Percentiles rank a stretch among this genome's conserved stretches.
Evolutionary conservation across 2,797 vertebrate species (phyloP).

Genomic region (Gymnothorax reevesii): DNA sequence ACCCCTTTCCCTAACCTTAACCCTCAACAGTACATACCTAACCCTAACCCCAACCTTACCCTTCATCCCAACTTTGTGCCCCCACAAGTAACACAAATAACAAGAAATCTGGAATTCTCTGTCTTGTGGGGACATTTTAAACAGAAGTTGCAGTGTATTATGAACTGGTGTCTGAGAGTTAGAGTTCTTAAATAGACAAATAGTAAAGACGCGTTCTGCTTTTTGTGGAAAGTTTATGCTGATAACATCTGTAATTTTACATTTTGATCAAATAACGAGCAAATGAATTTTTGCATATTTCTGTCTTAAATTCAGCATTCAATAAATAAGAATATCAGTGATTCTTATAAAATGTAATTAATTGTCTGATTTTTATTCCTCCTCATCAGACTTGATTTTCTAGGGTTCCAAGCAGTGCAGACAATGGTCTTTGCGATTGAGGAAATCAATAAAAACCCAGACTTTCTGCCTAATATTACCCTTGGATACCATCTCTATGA

Average conservation of each 20-base stretch:
- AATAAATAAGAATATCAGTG: not conserved
- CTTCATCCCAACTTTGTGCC: too few species aligned
- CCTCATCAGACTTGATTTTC: slow-evolving; percentile 56
- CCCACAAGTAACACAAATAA: too few species aligned
- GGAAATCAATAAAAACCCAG: slow-evolving; percentile 66
- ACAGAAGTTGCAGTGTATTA: not conserved
- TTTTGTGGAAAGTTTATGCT: not conserved
- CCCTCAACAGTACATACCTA: too few species aligned
- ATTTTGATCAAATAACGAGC: not conserved
- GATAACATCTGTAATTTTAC: not conserved
- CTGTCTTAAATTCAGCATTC: not conserved
- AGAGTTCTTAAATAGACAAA: not conserved
- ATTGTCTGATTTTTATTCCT: not conserved
- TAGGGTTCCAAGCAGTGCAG: slow-evolving; percentile 56
- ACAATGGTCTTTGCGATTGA: slow-evolving; percentile 68
- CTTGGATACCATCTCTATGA: slow-evolving; percentile 72
- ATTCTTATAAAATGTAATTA: not conserved
- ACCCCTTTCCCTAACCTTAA: too few species aligned
- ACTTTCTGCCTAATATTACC: slow-evolving; percentile 67
- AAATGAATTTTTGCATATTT: not conserved
- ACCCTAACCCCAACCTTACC: too few species aligned
- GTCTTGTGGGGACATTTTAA: not conserved
- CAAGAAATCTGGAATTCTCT: too few species aligned
- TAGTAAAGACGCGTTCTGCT: not conserved
- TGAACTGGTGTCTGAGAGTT: not conserved